Percentiles rank a stretch among this genome's conserved stretches.
Conservation (phyloP, 2,888 invertebrate genomes). For the Cremastinae sp. region DNA sequence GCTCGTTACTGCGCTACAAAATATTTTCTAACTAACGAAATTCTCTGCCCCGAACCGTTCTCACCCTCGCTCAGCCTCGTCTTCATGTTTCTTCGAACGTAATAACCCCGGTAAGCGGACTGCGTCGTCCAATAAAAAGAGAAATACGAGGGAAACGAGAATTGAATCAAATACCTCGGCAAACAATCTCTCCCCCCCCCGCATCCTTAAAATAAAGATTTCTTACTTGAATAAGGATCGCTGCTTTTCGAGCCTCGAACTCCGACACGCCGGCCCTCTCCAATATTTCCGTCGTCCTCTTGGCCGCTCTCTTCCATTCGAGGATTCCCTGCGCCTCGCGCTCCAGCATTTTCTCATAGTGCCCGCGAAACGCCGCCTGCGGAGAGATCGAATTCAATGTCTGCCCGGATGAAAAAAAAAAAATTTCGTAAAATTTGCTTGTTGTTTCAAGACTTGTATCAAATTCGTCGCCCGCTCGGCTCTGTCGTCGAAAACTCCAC, state of each 20-base stretch:
- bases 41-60: constrained; percentile 21
- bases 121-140: constrained; percentile 43
- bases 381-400: not conserved
- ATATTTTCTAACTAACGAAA: constrained; percentile 54
- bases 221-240: constrained; percentile 71
- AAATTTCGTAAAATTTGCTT: constrained; percentile 7
- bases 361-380: constrained; percentile 73
- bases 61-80: constrained; percentile 49
- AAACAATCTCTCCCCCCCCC: constrained; percentile 4
- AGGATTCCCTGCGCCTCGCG: constrained; percentile 71
- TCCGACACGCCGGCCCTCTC: constrained; percentile 70
- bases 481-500: constrained; percentile 64
- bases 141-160: constrained; percentile 25
- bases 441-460: constrained; percentile 70
- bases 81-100: constrained; percentile 67
- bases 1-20: constrained; percentile 45
- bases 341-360: constrained; percentile 71
- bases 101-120: constrained; percentile 72
- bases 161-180: constrained; percentile 33
- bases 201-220: constrained; percentile 25
- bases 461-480: constrained; percentile 71
- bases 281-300: constrained; percentile 72
- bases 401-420: constrained; percentile 15
- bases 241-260: constrained; percentile 68
- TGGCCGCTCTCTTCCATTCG: constrained; percentile 74